These are phyloP conservation scores for Perognathus longimembris DNA, from an alignment of 2,113 vertebrate genomes.

Conservation along the genomic window DNA sequence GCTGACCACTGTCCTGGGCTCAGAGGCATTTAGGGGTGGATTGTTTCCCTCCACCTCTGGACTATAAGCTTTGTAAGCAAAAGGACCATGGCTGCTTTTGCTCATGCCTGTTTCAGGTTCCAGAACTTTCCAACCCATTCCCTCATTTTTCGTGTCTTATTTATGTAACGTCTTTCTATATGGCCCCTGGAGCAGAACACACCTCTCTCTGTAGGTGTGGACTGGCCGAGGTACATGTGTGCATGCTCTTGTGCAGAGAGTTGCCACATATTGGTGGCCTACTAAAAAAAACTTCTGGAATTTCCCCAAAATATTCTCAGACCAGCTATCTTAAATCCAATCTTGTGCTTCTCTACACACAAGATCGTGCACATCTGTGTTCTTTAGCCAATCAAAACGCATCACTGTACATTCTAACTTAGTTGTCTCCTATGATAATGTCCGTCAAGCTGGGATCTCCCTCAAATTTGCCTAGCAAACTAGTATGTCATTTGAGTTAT, in stretches of 20 bases:
- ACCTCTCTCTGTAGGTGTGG: fast-evolving
- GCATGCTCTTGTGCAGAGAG: too few relatives aligned
- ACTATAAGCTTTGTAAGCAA: not conserved
- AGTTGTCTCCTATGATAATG: not conserved
- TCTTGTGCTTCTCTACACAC: not conserved
- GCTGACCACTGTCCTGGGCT: not conserved
- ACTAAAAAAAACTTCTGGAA: not conserved
- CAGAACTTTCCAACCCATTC: not conserved
- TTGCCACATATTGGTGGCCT: not conserved
- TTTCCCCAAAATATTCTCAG: not conserved
- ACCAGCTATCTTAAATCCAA: not conserved
- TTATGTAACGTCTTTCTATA: not conserved
- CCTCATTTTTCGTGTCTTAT: not conserved
- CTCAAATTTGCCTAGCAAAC: not conserved
- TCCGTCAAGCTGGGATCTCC: not conserved
- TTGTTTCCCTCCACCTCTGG: not conserved
- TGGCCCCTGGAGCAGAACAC: not conserved
- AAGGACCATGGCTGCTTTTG: not conserved
- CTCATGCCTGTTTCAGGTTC: not conserved
- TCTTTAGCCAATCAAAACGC: not conserved
- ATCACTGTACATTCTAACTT: not conserved
- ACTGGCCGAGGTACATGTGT: fast-evolving
- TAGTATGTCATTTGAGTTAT: not conserved
- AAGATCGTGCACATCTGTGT: not conserved
- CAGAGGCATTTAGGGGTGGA: fast-evolving